Base-by-base conservation (phyloP, 2,888 invertebrate genomes). In the Axea sp. region DNA sequence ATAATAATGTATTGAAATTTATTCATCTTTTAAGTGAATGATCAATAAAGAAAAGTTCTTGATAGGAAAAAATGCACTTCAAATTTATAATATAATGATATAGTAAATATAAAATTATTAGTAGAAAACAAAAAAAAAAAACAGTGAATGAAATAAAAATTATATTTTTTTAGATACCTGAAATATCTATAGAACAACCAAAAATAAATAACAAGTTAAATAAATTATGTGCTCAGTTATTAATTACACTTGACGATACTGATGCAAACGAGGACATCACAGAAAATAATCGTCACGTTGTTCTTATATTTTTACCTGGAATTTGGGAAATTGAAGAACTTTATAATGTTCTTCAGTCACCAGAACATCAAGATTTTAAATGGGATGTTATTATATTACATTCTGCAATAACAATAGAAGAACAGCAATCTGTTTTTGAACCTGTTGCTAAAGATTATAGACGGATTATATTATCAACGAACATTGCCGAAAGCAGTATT, bases 401-500 rank as follows among this genome's bases (percentile, higher is more conserved):
- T 86, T 96, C 96, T 0, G 90, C 93, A 0, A 92, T 96, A 77
- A 93, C 95, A 0, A 89, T 91, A 0, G 94, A 94, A 35, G 94
- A 95, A 79, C 96, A 96, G 81, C 89, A 88, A 43, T 89, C 86
- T 77, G 92, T 91, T 3, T 94, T 93, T 81, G 80, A 88, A 37
- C 88, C 89, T 8, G 90, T 93, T 0, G 90, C 90, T 12, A 84
- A 87, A 0, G 92, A 92, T 2, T 86, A 89, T 76, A 90, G 97
- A 67, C 97, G 98, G 87, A 91, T 97, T 43, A 96, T 97, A 80
- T 88, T 97, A 28, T 92, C 96, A 0, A 97, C 97, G 4, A 97
- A 97, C 87, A 95, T 97, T 76, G 96, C 96, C 0, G 97, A 97
- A 88, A 96, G 96, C 86, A 96, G 96, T 41, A 93, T 97, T 78